phyloP scores from a whole-genome alignment of 2,888 invertebrate genomes.

The Drosophila rellima region DNA sequence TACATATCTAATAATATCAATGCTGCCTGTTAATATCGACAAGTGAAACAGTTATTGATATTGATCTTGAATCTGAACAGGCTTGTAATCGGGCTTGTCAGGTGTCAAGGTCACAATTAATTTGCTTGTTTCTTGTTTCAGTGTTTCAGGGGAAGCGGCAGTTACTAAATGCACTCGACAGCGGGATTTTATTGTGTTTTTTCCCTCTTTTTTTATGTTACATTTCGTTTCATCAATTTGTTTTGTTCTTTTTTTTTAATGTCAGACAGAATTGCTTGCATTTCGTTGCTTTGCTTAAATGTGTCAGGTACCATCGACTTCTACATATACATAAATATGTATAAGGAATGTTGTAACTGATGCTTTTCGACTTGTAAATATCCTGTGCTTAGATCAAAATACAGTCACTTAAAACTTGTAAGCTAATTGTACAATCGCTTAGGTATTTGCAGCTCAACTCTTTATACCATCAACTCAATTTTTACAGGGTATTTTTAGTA shows the following conservation, averaged over 20 bases:
- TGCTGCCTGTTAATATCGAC: not conserved
- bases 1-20: too few species aligned
- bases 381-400: not conserved
- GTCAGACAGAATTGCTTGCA: constrained; percentile 38
- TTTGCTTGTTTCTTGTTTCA: not conserved
- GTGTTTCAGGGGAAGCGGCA: not conserved
- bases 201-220: constrained; percentile 13
- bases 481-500: too few species aligned
- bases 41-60: not conserved
- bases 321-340: constrained; percentile 2
- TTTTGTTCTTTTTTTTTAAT: constrained; percentile 14
- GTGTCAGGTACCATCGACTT: constrained; percentile 31
- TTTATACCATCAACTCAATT: constrained; percentile 8
- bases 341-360: not conserved
- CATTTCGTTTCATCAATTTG: constrained; percentile 4
- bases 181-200: constrained; percentile 6
- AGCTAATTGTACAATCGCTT: not conserved
- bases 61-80: constrained; percentile 21
- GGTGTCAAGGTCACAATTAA: constrained; percentile 23
- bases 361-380: not conserved
- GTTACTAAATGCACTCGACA: constrained; percentile 11
- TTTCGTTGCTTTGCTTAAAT: constrained; percentile 33
- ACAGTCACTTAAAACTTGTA: too few species aligned
- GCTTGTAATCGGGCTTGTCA: constrained; percentile 16
- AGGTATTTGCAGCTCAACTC: not conserved